Percentiles rank a stretch among this genome's conserved stretches.
Conservation (phyloP, 2,113 vertebrate genomes). For the Ardeotis arabs region DNA sequence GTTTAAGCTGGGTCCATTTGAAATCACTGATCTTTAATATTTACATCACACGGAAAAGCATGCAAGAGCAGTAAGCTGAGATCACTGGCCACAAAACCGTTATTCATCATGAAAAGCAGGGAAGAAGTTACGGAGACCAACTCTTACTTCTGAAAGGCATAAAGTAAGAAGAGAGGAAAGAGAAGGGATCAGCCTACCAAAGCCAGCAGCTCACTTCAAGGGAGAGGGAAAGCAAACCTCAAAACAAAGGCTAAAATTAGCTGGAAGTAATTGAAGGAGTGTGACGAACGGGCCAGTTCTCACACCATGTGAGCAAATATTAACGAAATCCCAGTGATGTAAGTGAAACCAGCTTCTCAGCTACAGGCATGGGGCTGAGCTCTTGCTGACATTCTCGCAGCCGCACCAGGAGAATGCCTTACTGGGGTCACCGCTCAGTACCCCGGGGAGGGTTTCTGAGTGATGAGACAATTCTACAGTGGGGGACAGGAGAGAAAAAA, state of each 20-base stretch:
- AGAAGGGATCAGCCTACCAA: background rate
- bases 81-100: constrained; percentile 5
- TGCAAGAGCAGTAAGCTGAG: background rate
- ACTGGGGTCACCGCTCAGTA: background rate
- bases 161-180: background rate
- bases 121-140: background rate
- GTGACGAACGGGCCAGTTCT: constrained; percentile 4
- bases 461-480: constrained; percentile 49
- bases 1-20: constrained; percentile 24
- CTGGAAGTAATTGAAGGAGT: background rate
- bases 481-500: constrained; percentile 79
- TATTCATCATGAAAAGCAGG: background rate
- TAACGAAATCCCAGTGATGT: constrained; percentile 19
- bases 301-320: constrained; percentile 25
- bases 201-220: background rate
- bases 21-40: constrained; percentile 34
- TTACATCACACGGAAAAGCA: background rate
- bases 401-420: constrained; percentile 36
- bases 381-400: constrained; percentile 35
- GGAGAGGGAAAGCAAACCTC: background rate
- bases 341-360: constrained; percentile 63
- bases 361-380: constrained; percentile 49
- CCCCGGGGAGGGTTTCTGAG: constrained; percentile 19
- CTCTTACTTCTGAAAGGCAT: background rate
- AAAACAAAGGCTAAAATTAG: background rate